phyloP scores from a whole-genome alignment of 1,140 invertebrate species.

The Caligus rogercresseyi region DNA sequence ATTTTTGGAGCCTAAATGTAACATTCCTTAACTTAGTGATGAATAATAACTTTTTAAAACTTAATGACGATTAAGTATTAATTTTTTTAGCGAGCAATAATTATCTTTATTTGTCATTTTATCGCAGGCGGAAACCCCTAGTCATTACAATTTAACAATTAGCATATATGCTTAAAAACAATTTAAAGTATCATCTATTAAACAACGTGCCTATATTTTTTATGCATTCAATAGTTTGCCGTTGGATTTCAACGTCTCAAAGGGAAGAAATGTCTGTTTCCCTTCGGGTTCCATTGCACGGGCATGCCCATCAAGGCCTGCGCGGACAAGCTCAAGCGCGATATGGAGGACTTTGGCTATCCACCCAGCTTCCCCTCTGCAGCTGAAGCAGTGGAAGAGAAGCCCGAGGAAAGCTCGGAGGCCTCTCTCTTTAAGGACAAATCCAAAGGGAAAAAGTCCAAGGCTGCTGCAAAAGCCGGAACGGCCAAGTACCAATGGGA shows the following conservation, averaged over 20 bases:
- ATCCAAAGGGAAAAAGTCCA: conserved; percentile 96
- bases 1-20: no score
- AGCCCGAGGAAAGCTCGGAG: conserved; percentile 29
- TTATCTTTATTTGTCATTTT: no score
- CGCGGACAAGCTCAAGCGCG: conserved; percentile 88
- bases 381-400: conserved; percentile 32
- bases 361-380: conserved; percentile 72
- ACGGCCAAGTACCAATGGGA: conserved; percentile 91
- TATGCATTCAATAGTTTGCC: conserved; percentile 10
- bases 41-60: no score
- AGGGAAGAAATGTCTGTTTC: conserved; percentile 85
- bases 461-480: conserved; percentile 82
- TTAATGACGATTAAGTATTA: no score
- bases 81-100: no score
- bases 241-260: conserved; percentile 18
- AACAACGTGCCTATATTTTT: no score
- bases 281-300: conserved; percentile 97
- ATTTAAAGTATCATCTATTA: not conserved
- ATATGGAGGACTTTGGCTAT: conserved; percentile 77
- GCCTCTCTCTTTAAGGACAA: conserved; percentile 68
- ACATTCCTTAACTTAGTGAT: no score
- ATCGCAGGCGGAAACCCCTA: no score
- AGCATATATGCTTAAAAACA: no score
- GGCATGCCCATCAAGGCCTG: conserved; percentile 48
- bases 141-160: no score